phyloP scores from a whole-genome alignment of 2,888 invertebrate species.

The Limnephilus lunatus region DNA sequence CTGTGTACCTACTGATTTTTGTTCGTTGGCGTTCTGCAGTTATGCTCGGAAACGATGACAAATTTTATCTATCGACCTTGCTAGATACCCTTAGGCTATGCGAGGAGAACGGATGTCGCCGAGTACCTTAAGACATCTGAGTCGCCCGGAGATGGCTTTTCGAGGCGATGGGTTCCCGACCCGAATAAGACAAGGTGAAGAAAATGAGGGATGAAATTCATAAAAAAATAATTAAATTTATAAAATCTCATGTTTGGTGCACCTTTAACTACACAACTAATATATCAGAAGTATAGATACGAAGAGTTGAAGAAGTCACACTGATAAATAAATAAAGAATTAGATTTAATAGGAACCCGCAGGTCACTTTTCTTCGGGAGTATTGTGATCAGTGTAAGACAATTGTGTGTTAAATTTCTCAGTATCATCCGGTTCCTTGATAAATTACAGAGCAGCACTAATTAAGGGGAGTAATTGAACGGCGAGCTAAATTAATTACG shows the following conservation, averaged over 20 bases:
- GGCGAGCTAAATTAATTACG: conserved; percentile 56
- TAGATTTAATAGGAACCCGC: background rate
- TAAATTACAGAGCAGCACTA: conserved; percentile 45
- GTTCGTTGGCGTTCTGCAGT: no score
- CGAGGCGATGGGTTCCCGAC: no score
- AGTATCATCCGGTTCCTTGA: conserved; percentile 5
- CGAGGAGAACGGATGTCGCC: no score
- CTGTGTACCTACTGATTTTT: no score
- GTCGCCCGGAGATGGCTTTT: no score
- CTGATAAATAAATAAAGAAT: background rate
- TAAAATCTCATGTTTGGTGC: background rate
- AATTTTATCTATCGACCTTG: no score
- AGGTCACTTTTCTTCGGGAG: background rate
- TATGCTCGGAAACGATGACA: no score
- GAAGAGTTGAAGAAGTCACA: background rate
- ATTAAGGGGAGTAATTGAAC: conserved; percentile 59
- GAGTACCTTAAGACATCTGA: no score
- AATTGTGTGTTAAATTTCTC: conserved; percentile 25
- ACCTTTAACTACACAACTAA: background rate
- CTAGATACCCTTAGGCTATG: no score
- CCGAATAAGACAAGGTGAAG: no score
- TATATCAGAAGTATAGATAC: background rate
- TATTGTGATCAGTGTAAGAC: background rate
- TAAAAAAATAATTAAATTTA: no score
- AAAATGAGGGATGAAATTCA: no score